phyloP scores from a whole-genome alignment of 2,888 invertebrate species.

The Cryptus viduatorius region DNA sequence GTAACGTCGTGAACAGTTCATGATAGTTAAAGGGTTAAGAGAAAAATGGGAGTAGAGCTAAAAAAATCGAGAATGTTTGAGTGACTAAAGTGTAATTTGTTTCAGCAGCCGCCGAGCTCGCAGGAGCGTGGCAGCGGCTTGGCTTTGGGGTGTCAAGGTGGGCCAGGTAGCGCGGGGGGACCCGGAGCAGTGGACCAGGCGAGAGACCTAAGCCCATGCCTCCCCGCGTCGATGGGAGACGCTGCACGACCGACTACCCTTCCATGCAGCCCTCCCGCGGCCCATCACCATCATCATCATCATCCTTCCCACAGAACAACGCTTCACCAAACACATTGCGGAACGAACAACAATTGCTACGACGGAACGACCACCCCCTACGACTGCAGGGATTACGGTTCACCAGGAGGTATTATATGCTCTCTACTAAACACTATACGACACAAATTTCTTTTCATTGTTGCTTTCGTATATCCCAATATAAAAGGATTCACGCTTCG shows the following conservation, averaged over 20 bases:
- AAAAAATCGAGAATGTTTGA: slow-evolving; percentile 53
- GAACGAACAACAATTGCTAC: slow-evolving; percentile 86
- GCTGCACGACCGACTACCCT: slow-evolving; percentile 86
- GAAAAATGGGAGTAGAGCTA: not conserved
- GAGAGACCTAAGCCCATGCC: slow-evolving; percentile 90
- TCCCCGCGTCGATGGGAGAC: slow-evolving; percentile 89
- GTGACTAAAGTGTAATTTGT: slow-evolving; percentile 75
- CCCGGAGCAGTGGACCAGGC: slow-evolving; percentile 88
- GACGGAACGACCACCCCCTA: slow-evolving; percentile 85
- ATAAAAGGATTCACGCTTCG: slow-evolving; percentile 19
- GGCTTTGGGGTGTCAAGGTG: slow-evolving; percentile 84
- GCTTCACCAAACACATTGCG: slow-evolving; percentile 83
- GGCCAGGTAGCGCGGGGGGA: slow-evolving; percentile 86
- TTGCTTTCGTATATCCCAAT: not conserved
- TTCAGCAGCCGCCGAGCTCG: slow-evolving; percentile 88
- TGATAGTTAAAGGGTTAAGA: not conserved
- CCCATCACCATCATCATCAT: slow-evolving; percentile 75
- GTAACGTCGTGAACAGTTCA: slow-evolving; percentile 16
- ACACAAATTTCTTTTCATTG: slow-evolving; percentile 5
- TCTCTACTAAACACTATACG: slow-evolving; percentile 11
- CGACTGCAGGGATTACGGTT: slow-evolving; percentile 83
- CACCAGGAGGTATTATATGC: slow-evolving; percentile 80
- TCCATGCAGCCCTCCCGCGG: slow-evolving; percentile 86
- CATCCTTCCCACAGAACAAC: slow-evolving; percentile 80
- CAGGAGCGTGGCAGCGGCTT: slow-evolving; percentile 85